These are phyloP conservation scores for Pogonomyrmex californicus DNA, from an alignment of 1,140 invertebrate genomes.

Conservation along the genomic window DNA sequence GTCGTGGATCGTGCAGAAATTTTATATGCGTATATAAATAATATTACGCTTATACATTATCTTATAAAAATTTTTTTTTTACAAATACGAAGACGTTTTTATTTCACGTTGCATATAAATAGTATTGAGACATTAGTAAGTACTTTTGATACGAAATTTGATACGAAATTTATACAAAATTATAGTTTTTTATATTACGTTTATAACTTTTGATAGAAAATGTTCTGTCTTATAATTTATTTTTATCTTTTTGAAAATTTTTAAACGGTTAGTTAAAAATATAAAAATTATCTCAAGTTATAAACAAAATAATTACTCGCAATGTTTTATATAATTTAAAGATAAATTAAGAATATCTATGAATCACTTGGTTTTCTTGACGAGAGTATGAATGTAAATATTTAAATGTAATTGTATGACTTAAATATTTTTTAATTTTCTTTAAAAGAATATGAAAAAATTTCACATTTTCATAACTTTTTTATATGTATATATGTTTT, in stretches of 20 bases:
- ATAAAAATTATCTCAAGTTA: neutral
- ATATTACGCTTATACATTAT: neutral
- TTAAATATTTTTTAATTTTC: neutral
- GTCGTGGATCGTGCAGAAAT: slow-evolving; percentile 70
- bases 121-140: neutral
- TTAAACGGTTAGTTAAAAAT: neutral
- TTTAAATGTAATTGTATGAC: neutral
- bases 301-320: neutral
- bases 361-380: neutral
- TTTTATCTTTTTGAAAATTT: neutral
- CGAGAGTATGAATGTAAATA: neutral
- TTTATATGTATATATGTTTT: neutral
- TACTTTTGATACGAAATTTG: neutral
- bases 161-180: no score
- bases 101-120: neutral
- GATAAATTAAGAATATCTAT: neutral
- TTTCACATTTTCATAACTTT: neutral
- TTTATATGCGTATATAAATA: slow-evolving; percentile 48
- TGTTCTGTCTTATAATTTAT: neutral
- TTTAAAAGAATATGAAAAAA: neutral
- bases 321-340: neutral
- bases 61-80: neutral
- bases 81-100: neutral
- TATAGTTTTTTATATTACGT: neutral
- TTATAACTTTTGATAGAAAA: neutral